Evolutionary conservation across 2,888 invertebrate genomes (phyloP).

Genomic region (Drosophila gaucha): DNA sequence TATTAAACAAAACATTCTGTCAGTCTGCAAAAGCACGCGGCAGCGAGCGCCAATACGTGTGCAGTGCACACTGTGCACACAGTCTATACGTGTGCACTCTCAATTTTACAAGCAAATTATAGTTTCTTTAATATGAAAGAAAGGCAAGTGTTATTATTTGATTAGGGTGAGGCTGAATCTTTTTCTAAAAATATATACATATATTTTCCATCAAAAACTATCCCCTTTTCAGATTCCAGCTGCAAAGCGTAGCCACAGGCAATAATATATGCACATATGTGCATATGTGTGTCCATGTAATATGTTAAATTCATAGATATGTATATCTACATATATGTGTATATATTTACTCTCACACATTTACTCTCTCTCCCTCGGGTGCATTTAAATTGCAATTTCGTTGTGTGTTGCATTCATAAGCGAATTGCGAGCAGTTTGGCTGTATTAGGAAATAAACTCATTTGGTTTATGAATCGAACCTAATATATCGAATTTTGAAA

Average conservation of each 20-base stretch:
- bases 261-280: neutral
- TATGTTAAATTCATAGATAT: too few species aligned
- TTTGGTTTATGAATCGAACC: neutral
- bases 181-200: conserved; percentile 2
- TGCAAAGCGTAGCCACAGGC: conserved; percentile 3
- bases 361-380: neutral
- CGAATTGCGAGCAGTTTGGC: neutral
- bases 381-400: conserved; percentile 20
- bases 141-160: neutral
- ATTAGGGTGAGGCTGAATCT: conserved; percentile 2
- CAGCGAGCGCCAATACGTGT: too few species aligned
- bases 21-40: too few species aligned
- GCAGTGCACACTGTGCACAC: too few species aligned
- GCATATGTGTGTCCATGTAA: too few species aligned
- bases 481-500: neutral
- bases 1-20: too few species aligned
- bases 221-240: neutral
- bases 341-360: neutral
- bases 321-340: neutral
- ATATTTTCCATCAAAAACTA: neutral
- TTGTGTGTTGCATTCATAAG: conserved; percentile 25
- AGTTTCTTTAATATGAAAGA: conserved; percentile 1
- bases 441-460: neutral
- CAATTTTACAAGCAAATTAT: neutral
- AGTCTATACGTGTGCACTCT: neutral